Evolutionary conservation across 2,888 invertebrate species (phyloP).

Genomic region (Celastrina argiolus): DNA sequence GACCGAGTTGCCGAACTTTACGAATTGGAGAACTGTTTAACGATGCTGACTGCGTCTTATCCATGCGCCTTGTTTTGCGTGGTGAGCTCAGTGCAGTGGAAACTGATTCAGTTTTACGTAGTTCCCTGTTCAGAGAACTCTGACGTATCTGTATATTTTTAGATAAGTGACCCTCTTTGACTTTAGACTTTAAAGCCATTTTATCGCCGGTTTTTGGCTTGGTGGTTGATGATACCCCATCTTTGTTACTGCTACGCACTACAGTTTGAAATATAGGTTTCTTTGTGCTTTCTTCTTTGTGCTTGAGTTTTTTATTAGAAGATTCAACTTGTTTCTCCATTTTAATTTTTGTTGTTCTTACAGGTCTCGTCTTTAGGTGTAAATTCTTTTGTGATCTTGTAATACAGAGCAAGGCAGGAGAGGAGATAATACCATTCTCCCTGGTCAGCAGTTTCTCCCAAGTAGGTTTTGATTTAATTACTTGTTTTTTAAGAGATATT

Average conservation of each 20-base stretch:
- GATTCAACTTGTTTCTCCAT: constrained; percentile 56
- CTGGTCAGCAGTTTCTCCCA: constrained; percentile 61
- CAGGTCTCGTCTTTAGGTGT: constrained; percentile 53
- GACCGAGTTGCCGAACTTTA: constrained; percentile 65
- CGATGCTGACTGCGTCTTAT: constrained; percentile 66
- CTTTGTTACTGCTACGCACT: constrained; percentile 57
- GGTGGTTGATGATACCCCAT: constrained; percentile 56
- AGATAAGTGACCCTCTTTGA: constrained; percentile 57
- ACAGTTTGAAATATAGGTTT: constrained; percentile 72
- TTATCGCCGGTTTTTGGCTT: constrained; percentile 53
- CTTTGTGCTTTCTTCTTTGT: constrained; percentile 52
- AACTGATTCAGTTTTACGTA: constrained; percentile 55
- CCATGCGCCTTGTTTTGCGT: constrained; percentile 65
- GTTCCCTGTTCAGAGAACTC: constrained; percentile 62
- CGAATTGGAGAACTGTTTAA: constrained; percentile 70
- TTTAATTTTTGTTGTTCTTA: constrained; percentile 58
- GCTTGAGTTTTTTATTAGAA: constrained; percentile 50
- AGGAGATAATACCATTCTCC: constrained; percentile 56
- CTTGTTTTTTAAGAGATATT: constrained; percentile 45
- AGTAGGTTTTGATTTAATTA: constrained; percentile 46
- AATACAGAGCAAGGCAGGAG: constrained; percentile 49
- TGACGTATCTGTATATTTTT: constrained; percentile 62
- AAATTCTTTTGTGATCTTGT: constrained; percentile 56
- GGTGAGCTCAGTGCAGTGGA: constrained; percentile 65
- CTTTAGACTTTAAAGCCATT: constrained; percentile 50